These are phyloP conservation scores for Lepidurus couesii DNA, from an alignment of 1,140 invertebrate species.

Conservation along the genomic window DNA sequence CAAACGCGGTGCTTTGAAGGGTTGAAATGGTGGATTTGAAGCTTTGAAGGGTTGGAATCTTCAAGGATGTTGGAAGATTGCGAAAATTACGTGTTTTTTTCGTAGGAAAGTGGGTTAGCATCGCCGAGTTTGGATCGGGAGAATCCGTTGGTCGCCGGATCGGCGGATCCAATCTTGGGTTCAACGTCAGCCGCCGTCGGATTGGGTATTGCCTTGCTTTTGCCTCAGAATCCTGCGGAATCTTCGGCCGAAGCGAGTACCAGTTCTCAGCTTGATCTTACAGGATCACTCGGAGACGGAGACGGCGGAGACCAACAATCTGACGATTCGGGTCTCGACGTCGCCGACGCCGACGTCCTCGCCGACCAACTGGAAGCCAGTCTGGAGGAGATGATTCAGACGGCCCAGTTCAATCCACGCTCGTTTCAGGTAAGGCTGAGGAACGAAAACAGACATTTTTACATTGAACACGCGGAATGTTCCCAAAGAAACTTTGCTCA, in stretches of 20 bases:
- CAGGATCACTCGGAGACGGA: background rate
- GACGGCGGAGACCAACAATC: slow-evolving; percentile 21
- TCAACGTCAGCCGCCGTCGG: slow-evolving; percentile 13
- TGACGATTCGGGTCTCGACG: background rate
- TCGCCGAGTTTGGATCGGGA: slow-evolving; percentile 19
- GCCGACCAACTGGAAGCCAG: slow-evolving; percentile 41
- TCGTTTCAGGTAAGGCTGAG: slow-evolving; percentile 52
- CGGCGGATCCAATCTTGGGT: slow-evolving; percentile 25
- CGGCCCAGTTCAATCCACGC: slow-evolving; percentile 56
- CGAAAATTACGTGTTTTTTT: background rate
- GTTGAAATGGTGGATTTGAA: too few species aligned
- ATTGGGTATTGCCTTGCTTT: background rate
- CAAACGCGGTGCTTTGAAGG: too few species aligned
- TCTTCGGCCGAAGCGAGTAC: background rate
- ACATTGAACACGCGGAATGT: background rate
- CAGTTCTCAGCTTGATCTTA: background rate
- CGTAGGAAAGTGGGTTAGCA: slow-evolving; percentile 9
- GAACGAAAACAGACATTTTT: background rate
- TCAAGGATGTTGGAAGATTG: too few species aligned
- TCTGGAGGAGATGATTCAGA: slow-evolving; percentile 59
- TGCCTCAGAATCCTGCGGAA: background rate
- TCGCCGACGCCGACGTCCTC: slow-evolving; percentile 34
- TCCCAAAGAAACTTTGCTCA: background rate
- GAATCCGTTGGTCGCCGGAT: slow-evolving; percentile 14
- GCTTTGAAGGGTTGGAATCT: too few species aligned